Base-by-base conservation (phyloP, 2,888 invertebrate species). In the Lissonota sp. region DNA sequence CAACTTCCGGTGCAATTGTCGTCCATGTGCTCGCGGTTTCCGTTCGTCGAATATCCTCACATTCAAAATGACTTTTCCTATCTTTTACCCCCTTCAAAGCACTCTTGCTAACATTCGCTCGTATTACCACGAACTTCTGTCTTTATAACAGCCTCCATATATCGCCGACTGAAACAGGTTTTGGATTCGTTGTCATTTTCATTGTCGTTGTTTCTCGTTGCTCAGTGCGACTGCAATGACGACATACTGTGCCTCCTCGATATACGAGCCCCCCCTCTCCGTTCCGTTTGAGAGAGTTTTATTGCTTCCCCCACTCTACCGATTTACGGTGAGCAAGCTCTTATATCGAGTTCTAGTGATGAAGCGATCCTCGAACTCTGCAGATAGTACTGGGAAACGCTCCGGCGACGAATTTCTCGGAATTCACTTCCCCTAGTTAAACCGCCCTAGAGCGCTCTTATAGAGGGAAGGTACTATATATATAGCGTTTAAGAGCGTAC, bases 1-100 rank as follows among this genome's bases (percentile, higher is more conserved):
- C 63, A n/a, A 64, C 69, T 74, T 74, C 58, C 70, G 63, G 58
- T 40, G 62, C 42, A 55, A 39, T 55, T 63, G 42, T 57, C 66
- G 66, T 14, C 14, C 42, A 39, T 49, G 39, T 26, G 42, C 26
- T n/a, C 46, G 39, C 14, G 5, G 40, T 8, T 49, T 57, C 8
- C 49, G 10, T 26, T 8, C 66, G 1, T n/a, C 51, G 5, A 51
- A 55, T 39, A 62, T 62, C 26, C n/a, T 39, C 10, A 6, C 8
- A 12, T 1, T 4, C 7, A 6, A 55, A 5, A 26, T 10, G 26
- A 63, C 26, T 49, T 44, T 63, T 63, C 10, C 44, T 63, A 10
- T 63, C 16, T 26, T 39, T 39, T n/a, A 12, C 53, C 14, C 53
- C 53, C 53, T 12, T 12, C 14, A 6, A 53, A 53, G 14, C 12